Evolutionary conservation across 2,888 invertebrate genomes (phyloP), one percentile per base, ranked within the genome.

Genomic region (Lepas anatifera): DNA sequence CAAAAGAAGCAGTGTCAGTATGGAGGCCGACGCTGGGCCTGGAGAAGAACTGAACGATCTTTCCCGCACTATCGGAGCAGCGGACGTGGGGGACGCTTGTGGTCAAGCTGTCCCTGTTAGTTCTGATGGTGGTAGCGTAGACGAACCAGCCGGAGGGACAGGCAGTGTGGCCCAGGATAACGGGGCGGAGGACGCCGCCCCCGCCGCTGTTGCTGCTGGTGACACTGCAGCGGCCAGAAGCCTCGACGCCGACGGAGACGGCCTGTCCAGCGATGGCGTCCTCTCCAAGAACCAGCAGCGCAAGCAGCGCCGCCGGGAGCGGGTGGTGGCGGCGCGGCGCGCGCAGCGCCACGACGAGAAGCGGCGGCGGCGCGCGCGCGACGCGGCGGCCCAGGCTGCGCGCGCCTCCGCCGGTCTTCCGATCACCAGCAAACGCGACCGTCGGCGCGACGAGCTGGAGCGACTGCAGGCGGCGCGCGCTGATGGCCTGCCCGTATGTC

Each of bases 241-340:
- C 35, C 18, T 4, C 27, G 2, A 27, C 4, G 52, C 22, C 32
- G 58, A 58, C 18, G 11, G 22, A 3, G 37, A n/a, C 63, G 35
- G 22, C 35, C 35, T 16, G 63, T 22, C 22, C n/a, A n/a, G n/a
- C n/a, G n/a, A n/a, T n/a, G n/a, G n/a, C n/a, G n/a, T n/a, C 22
- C 66, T 66, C 39, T 66, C 66, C 2, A 66, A 66, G 66, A 66
- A 66, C 66, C 10, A 25, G 66, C 66, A 16, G 39, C 66, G 66
- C 39, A 66, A 66, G 39, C 39, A 39, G 39, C 66, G 66, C 27
- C 16, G 22, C 39, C 39, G n/a, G 13, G 66, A 66, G 66, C 37
- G 39, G 6, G 25, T 10, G 66, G 25, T 39, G 27, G 25, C 39
- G 37, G 66, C 66, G 66, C 66, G 66, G 25, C 39, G 25, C 25